phyloP scores from a whole-genome alignment of 2,797 vertebrate genomes.

The Coilia nasus region DNA sequence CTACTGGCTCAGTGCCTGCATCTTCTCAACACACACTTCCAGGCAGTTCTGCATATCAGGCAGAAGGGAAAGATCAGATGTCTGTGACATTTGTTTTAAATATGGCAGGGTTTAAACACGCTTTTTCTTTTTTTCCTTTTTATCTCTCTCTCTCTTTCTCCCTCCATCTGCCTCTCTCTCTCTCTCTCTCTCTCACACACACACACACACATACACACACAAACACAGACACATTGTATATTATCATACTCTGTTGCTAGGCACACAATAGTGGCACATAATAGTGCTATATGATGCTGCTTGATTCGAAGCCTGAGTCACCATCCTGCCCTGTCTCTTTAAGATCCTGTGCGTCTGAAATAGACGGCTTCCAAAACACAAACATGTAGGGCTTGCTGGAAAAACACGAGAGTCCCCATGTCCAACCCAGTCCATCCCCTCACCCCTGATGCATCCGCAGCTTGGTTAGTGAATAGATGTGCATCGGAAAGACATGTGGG shows the following conservation, averaged over 20 bases:
- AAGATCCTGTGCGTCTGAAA: not conserved
- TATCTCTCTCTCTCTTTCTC: conserved; percentile 20
- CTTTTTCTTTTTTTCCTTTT: conserved; percentile 11
- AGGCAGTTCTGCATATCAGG: not conserved
- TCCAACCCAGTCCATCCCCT: not conserved
- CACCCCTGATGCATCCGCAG: conserved; percentile 33
- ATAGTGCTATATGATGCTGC: not conserved
- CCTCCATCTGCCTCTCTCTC: conserved; percentile 6
- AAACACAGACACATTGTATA: not conserved
- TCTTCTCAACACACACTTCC: conserved; percentile 36
- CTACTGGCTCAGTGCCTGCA: conserved; percentile 38
- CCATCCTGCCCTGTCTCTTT: not conserved
- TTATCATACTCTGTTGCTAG: conserved; percentile 12
- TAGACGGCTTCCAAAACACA: not conserved
- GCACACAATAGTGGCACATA: not conserved
- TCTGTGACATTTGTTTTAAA: conserved; percentile 49
- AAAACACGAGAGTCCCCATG: not conserved
- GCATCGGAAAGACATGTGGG: conserved; percentile 66
- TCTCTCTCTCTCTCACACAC: no score
- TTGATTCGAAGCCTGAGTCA: not conserved
- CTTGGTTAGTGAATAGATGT: conserved; percentile 58
- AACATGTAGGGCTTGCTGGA: not conserved
- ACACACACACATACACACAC: no score
- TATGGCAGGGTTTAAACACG: conserved; percentile 30
- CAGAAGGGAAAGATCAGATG: conserved; percentile 33